Conservation (phyloP, 2,888 invertebrate genomes). For the Cerastoderma edule region DNA sequence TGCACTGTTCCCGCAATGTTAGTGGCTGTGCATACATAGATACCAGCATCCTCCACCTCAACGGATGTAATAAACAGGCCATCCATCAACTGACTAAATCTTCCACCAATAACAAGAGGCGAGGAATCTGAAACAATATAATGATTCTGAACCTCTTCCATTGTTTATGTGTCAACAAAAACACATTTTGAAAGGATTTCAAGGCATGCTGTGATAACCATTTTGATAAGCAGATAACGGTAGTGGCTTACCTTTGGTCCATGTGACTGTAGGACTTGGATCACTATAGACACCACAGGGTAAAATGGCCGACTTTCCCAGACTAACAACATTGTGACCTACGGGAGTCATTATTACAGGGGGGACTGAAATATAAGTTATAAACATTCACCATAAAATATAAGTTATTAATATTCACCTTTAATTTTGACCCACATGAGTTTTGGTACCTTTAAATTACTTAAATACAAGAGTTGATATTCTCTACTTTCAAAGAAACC, state of each 20-base stretch:
- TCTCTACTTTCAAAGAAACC: too few species aligned
- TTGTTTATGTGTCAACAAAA: too few species aligned
- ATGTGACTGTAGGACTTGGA: conserved; percentile 66
- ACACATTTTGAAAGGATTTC: too few species aligned
- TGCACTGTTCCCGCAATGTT: conserved; percentile 72
- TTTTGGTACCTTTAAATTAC: too few species aligned
- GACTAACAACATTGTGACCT: conserved; percentile 60
- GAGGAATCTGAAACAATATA: conserved; percentile 56
- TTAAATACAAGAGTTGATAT: too few species aligned
- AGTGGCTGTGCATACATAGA: conserved; percentile 67
- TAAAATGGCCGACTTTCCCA: conserved; percentile 63
- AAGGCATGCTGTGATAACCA: too few species aligned
- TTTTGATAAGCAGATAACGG: too few species aligned
- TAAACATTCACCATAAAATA: too few species aligned
- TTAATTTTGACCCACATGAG: too few species aligned
- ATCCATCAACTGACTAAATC: conserved; percentile 54
- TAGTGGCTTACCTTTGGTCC: conserved; percentile 75
- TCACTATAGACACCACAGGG: conserved; percentile 74
- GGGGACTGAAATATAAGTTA: conserved; percentile 65
- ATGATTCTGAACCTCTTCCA: too few species aligned
- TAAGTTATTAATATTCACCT: too few species aligned
- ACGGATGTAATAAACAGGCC: conserved; percentile 67
- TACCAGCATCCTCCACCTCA: conserved; percentile 64
- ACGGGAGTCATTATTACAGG: conserved; percentile 68
- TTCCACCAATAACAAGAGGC: conserved; percentile 45